Percentiles rank a stretch among this genome's conserved stretches.
Evolutionary conservation across 2,888 invertebrate genomes (phyloP).

Genomic region (Cacoxenus indagator): DNA sequence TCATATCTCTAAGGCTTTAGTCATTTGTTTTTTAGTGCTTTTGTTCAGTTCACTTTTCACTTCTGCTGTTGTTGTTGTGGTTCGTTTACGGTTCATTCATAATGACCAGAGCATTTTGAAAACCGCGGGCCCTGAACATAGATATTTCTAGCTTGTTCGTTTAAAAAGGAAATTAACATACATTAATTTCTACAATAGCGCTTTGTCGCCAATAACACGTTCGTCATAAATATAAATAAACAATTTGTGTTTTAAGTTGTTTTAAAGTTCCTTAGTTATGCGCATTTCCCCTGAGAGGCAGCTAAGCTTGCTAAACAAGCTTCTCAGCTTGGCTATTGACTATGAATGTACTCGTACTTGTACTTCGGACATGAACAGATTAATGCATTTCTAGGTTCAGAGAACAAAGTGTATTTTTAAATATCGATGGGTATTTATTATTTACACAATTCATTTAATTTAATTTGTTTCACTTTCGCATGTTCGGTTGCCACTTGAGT

Average conservation of each 20-base stretch:
- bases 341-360: neutral
- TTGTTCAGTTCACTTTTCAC: neutral
- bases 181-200: neutral
- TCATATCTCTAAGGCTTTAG: slow-evolving; percentile 13
- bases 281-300: no score
- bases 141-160: neutral
- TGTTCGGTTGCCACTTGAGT: neutral
- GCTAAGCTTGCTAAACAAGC: no score
- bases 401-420: neutral
- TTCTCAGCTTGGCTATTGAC: neutral
- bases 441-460: neutral
- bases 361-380: neutral
- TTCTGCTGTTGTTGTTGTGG: neutral
- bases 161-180: neutral
- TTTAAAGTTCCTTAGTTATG: no score
- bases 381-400: slow-evolving; percentile 2
- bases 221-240: neutral
- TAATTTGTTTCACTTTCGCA: neutral
- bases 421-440: no score
- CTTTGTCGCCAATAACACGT: neutral
- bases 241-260: no score
- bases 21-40: neutral
- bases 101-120: neutral
- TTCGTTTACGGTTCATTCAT: neutral
- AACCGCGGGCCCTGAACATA: neutral